A percentile compares a stretch with the other conserved stretches of the same genome.
Conservation (phyloP, 2,888 invertebrate species). For the Xanthorhoe spadicearia region DNA sequence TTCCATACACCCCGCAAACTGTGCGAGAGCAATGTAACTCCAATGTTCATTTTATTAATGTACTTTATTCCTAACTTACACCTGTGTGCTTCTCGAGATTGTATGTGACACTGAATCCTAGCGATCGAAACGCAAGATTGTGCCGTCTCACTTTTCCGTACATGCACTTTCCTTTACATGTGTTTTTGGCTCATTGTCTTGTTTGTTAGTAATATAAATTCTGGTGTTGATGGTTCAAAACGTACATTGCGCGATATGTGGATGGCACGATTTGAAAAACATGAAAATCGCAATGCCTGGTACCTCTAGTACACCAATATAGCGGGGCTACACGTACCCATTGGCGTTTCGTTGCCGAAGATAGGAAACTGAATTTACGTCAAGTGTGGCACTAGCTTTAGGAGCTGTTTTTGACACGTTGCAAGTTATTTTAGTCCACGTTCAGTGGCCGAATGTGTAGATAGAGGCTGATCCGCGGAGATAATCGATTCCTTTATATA, state of each 20-base stretch:
- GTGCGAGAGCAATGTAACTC: constrained; percentile 10
- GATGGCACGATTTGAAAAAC: not conserved
- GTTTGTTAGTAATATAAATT: not conserved
- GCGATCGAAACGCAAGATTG: constrained; percentile 13
- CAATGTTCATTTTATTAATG: constrained; percentile 48
- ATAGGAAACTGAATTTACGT: too few species aligned
- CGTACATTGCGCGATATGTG: not conserved
- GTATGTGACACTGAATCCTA: constrained; percentile 8
- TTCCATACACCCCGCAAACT: constrained; percentile 11
- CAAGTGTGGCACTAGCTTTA: too few species aligned
- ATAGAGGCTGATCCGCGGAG: too few species aligned
- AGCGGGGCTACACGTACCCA: too few species aligned
- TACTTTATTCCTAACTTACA: constrained; percentile 60
- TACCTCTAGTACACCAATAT: too few species aligned
- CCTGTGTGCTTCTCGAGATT: constrained; percentile 47
- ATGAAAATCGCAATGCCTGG: too few species aligned
- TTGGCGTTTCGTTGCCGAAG: too few species aligned
- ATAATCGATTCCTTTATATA: too few species aligned
- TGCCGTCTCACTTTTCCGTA: not conserved
- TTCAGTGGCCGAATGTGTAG: too few species aligned
- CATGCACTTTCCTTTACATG: not conserved
- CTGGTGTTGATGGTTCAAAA: not conserved
- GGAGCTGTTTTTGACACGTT: too few species aligned
- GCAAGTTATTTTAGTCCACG: too few species aligned
- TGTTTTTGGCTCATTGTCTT: not conserved